Evolutionary conservation across 2,888 invertebrate genomes (phyloP), one percentile per base, ranked within the genome.

Genomic region (Tipula lateralis): DNA sequence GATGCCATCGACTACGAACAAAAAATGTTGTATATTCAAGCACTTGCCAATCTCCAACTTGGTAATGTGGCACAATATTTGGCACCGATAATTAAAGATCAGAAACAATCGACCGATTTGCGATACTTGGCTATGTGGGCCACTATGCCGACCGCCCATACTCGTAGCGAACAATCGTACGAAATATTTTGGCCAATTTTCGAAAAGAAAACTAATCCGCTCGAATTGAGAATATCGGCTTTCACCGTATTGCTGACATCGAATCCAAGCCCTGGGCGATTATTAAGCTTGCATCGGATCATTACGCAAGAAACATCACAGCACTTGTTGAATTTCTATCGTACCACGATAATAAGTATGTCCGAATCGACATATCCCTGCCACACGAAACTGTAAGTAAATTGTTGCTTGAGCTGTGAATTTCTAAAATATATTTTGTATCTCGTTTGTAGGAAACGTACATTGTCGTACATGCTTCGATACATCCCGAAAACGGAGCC

Each of bases 21-120:
- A 86, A 92, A 94, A 85, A 92, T 95, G 92, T 89, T 95, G 2
- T 95, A 94, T 91, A 90, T 95, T 0, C 94, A 94, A 88, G 95
- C 94, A 0, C 89, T 95, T 0, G 92, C 93, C 86, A 95, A 95
- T 87, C 90, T 93, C 85, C 92, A 93, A 86, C 87, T 93, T 30
- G 92, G 92, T 4, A 91, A 92, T 87, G 92, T 92, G 1, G 89
- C 91, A 34, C 90, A 91, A 84, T 92, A 91, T 87, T 87, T 92
- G 86, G 90, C 90, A 85, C 92, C 92, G 9, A 90, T 92, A 16
- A 91, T 93, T 16, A 88, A 92, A 0, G 88, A 87, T 29, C 85
- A 85, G n/a, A 84, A 84, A 2, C 89, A 89, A 82, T 88, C 90
- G 85, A 88, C 88, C 84, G 90, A 90, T 86, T 88, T 90, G 4